A percentile compares a stretch with the other conserved stretches of the same genome.
phyloP scores from a whole-genome alignment of 2,113 vertebrate genomes.

The Nycticebus coucang region DNA sequence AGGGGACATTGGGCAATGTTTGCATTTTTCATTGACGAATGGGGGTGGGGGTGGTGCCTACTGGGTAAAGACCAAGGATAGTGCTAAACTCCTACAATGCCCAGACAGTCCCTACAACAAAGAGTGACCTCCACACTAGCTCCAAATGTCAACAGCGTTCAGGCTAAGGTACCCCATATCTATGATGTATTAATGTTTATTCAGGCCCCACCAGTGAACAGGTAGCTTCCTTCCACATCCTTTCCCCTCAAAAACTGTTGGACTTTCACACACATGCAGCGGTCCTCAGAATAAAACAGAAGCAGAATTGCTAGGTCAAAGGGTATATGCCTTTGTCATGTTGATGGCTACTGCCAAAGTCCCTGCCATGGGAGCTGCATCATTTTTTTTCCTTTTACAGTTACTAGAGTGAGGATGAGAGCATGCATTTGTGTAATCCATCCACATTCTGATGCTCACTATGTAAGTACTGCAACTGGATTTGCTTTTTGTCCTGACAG shows the following conservation, averaged over 20 bases:
- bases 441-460: neutral
- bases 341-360: neutral
- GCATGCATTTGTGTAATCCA: neutral
- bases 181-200: no score
- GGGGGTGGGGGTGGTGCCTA: accelerated
- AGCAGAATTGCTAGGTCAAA: neutral
- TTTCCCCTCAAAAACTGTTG: no score
- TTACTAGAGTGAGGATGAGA: neutral
- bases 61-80: neutral
- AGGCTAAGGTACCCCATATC: neutral
- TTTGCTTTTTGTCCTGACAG: neutral
- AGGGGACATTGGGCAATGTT: neutral
- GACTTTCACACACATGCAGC: no score
- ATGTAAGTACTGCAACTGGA: neutral
- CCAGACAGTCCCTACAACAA: neutral
- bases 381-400: neutral
- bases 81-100: neutral
- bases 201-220: neutral
- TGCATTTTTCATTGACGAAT: neutral
- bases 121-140: neutral
- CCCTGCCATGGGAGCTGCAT: neutral
- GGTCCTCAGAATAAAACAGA: neutral
- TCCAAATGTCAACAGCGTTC: neutral
- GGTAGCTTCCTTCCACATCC: neutral
- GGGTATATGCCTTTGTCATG: neutral